Conservation (phyloP, 92 coral and sea anemone species). For the Palythoa grandiflora region DNA sequence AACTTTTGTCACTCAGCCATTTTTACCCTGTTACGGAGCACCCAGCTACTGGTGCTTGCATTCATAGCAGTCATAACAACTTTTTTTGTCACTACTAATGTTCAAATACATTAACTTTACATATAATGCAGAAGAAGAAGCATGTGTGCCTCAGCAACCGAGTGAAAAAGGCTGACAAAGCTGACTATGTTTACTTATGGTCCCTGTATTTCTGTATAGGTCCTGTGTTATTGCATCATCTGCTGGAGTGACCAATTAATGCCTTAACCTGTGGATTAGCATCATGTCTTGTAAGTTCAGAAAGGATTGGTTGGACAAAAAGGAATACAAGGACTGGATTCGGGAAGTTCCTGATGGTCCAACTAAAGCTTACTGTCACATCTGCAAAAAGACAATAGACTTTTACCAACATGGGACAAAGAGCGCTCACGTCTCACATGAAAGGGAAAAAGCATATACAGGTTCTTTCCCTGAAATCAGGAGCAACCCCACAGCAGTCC, state of each 20-base stretch:
- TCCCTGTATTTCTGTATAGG: background rate
- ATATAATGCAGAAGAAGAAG: background rate
- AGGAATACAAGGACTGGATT: background rate
- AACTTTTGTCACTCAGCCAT: constrained; percentile 4
- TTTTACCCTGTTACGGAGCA: background rate
- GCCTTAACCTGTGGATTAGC: background rate
- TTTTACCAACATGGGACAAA: no score
- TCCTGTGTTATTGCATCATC: background rate
- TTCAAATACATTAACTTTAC: background rate
- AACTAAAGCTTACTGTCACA: background rate
- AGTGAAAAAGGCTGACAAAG: background rate
- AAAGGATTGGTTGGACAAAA: background rate
- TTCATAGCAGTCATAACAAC: background rate
- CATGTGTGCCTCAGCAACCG: background rate
- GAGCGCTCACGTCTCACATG: no score
- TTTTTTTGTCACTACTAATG: background rate
- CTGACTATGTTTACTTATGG: background rate
- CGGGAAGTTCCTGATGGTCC: background rate
- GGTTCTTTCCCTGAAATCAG: no score
- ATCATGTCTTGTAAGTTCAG: background rate
- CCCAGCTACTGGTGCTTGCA: background rate
- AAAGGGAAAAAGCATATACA: no score
- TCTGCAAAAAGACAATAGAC: background rate
- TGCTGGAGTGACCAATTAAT: background rate
- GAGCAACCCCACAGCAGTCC: no score